Percentiles rank a stretch among this genome's conserved stretches.
Evolutionary conservation across 2,888 invertebrate genomes (phyloP).

Genomic region (Trilocha varians): DNA sequence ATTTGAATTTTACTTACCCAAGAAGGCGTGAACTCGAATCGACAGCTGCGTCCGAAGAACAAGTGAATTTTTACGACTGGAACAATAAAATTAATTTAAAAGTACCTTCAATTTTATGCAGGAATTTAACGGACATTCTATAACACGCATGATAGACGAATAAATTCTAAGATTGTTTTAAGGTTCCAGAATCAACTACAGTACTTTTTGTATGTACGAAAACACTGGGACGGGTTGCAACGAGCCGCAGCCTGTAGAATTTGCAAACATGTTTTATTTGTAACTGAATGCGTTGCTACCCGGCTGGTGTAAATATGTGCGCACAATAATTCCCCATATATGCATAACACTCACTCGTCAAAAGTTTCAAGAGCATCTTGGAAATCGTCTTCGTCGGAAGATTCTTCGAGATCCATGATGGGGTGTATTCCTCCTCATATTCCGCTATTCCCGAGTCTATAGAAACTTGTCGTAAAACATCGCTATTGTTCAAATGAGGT

Average conservation of each 20-base stretch:
- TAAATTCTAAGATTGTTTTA: too few species aligned
- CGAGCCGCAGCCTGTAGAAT: too few species aligned
- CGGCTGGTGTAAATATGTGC: too few species aligned
- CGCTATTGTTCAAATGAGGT: slow-evolving; percentile 8
- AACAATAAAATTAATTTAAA: slow-evolving; percentile 69
- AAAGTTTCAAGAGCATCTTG: slow-evolving; percentile 18
- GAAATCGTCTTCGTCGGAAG: slow-evolving; percentile 34
- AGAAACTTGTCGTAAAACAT: slow-evolving; percentile 25
- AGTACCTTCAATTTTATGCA: too few species aligned
- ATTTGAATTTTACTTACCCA: slow-evolving; percentile 93
- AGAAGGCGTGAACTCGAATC: slow-evolving; percentile 97
- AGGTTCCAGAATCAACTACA: too few species aligned
- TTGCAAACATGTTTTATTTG: too few species aligned
- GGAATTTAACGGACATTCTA: too few species aligned
- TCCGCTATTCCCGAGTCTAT: slow-evolving; percentile 38
- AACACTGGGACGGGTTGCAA: too few species aligned
- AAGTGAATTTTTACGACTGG: slow-evolving; percentile 96
- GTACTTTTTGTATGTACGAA: too few species aligned
- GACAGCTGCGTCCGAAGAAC: slow-evolving; percentile 97
- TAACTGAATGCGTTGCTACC: too few species aligned
- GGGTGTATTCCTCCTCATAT: slow-evolving; percentile 20
- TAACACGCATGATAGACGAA: too few species aligned
- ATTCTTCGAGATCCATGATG: slow-evolving; percentile 28
- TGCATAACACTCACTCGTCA: slow-evolving; percentile 28
- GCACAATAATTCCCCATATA: slow-evolving; percentile 6